Evolutionary conservation across 2,888 invertebrate genomes (phyloP), one percentile per base, ranked within the genome.

Genomic region (Marasmarcha lunaedactyla): DNA sequence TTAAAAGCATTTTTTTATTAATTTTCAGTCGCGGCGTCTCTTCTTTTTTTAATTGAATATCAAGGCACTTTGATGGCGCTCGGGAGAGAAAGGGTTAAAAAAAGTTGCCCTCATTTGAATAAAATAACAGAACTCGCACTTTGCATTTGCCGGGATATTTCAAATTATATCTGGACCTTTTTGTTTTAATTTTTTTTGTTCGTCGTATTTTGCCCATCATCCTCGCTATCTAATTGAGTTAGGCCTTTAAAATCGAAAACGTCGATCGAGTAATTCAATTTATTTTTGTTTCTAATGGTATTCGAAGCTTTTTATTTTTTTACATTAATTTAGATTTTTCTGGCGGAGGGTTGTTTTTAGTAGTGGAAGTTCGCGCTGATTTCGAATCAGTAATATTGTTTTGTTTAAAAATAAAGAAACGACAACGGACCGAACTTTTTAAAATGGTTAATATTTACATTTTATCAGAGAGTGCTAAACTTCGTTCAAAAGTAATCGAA

Each of bases 1-100:
- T 81, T 83, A 81, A 83, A 83, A 83, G 81, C 83, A 81, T 83
- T 83, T 83, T 83, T 83, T 81, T 34, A 81, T 81, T 81, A 81
- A 83, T 81, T 83, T 83, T 74, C 79, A 81, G 79, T 79, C 81
- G 77, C 76, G 77, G 55, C 55, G 59, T 62, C 70, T 76, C 73
- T 76, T 71, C 77, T 79, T 81, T 83, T 83, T 83, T 81, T 83
- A 83, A 83, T 83, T 83, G 83, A 83, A 83, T 83, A 81, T 79
- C 79, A 76, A 77, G 83, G 79, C 83, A 81, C 81, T 83, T 83
- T 83, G 81, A 83, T 79, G 81, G 79, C 72, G 66, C 68, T 20
- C 20, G 70, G 57, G 65, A 73, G 68, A 76, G 55, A 57, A 78
- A 79, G 74, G 72, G 83, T 78, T 64, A 59, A 77, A 78, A 83